These are phyloP conservation scores for Brienomyrus longianalis DNA, from an alignment of 2,113 vertebrate genomes.

Conservation along the genomic window DNA sequence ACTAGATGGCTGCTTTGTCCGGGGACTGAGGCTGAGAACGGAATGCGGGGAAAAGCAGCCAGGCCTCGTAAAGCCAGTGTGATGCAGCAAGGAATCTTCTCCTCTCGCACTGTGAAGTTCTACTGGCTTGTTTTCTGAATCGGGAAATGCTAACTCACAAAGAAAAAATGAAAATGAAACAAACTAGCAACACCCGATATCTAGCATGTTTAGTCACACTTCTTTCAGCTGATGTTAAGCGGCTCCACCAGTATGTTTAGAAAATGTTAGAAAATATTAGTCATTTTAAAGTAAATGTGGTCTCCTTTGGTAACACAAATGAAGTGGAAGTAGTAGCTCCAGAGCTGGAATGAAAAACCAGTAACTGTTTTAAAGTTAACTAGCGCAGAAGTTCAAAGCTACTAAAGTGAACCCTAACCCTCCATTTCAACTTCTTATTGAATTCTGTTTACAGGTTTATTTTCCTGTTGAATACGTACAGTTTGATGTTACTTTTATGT, in stretches of 20 bases:
- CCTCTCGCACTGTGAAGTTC: neutral
- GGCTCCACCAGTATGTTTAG: neutral
- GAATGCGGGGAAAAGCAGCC: neutral
- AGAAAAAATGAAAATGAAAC: neutral
- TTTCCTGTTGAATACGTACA: neutral
- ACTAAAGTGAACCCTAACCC: neutral
- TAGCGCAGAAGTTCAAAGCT: neutral
- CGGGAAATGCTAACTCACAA: neutral
- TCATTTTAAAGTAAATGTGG: neutral
- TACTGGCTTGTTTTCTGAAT: neutral
- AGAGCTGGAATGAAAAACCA: neutral
- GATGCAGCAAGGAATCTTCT: neutral
- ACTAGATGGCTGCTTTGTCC: neutral
- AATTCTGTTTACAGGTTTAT: neutral
- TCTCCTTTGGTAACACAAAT: neutral
- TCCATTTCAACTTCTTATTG: neutral
- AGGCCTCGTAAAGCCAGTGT: neutral
- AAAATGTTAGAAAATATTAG: neutral
- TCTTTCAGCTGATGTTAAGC: neutral
- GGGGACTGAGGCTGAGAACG: neutral
- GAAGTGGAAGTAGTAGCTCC: neutral
- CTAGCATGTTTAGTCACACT: neutral
- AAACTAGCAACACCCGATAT: neutral
- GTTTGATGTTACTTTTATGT: neutral
- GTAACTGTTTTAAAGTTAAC: neutral